Base-by-base conservation (phyloP, 2,113 vertebrate genomes). In the Prochilodus magdalenae region DNA sequence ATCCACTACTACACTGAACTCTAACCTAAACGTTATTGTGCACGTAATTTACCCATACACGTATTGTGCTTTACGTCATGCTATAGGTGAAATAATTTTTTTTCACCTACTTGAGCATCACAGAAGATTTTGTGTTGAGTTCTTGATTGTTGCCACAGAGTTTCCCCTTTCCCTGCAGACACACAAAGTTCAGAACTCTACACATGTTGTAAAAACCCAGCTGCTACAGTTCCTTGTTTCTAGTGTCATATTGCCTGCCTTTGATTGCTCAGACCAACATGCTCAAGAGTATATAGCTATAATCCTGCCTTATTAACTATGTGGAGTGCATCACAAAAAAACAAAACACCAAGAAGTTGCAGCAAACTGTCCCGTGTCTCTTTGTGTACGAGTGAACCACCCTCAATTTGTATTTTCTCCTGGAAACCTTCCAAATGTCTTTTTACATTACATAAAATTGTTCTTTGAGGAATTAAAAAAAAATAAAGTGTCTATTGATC, bases 381-480 rank as follows among this genome's bases (percentile, higher is more conserved):
- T n/a, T 12, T 69, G 66, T 44, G 6, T 67, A 36, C 12, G 33
- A 44, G 18, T 70, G 53, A 27, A 36, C 44, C 60, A 51, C 47
- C 72, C 4, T 12, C 2, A 24, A 74, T 57, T 75, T 81, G 60
- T 74, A 55, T 81, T 30, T 65, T 73, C 15, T 79, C 59, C 47
- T 27, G n/a, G 44, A 74, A 67, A 49, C 60, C 79, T 81, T 81
- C 29, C 60, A 47, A 67, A 15, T 8, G 67, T 57, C 53, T 57
- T 27, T 81, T 63, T 70, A 47, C 2, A 22, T 44, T 70, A 69
- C 63, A 63, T 82, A 29, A 33, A 8, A 1, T 47, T 81, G 49
- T 59, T 63, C 27, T 75, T 76, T 72, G 16, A 78, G 53, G 29
- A 79, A 72, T 70, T 71, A 78, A 49, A 75, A 77, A 77, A 81